These are phyloP conservation scores for Boleophthalmus pectinirostris DNA, from an alignment of 2,113 vertebrate species.

Conservation along the genomic window DNA sequence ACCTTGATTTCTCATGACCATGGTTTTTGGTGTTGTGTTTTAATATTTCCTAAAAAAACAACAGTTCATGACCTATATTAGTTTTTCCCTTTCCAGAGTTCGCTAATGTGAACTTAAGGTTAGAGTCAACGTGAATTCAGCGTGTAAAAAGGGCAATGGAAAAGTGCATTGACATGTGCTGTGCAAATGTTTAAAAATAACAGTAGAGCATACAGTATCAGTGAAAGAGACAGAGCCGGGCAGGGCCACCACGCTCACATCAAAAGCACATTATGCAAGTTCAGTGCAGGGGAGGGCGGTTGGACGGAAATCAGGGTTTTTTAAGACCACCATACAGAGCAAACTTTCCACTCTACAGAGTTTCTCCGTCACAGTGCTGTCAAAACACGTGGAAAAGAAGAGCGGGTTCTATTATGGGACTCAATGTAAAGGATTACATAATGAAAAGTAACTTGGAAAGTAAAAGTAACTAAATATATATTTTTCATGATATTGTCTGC, in stretches of 20 bases:
- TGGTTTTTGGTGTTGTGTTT: neutral
- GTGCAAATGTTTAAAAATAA: conserved; percentile 77
- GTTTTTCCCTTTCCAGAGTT: conserved; percentile 20
- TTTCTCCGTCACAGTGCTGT: conserved; percentile 49
- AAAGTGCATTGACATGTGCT: conserved; percentile 73
- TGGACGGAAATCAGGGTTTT: conserved; percentile 59
- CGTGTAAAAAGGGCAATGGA: conserved; percentile 67
- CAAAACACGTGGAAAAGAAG: conserved; percentile 54
- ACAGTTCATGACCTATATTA: neutral
- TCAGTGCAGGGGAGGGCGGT: conserved; percentile 43
- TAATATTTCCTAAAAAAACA: neutral
- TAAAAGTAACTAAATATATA: too few relatives aligned
- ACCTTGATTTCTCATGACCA: neutral
- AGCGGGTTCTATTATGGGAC: conserved; percentile 20
- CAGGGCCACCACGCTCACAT: conserved; percentile 62
- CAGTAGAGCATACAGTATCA: conserved; percentile 58
- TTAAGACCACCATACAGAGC: conserved; percentile 57
- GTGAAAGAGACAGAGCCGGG: conserved; percentile 54
- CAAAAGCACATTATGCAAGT: conserved; percentile 71
- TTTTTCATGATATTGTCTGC: too few relatives aligned
- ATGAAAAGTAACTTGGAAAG: neutral
- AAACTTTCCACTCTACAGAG: conserved; percentile 65
- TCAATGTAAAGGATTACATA: conserved; percentile 3
- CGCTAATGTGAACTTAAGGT: conserved; percentile 68
- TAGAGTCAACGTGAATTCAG: conserved; percentile 55